A percentile compares a stretch with the other conserved stretches of the same genome.
Conservation (phyloP, 2,113 vertebrate species). For the Leucopsar rothschildi region DNA sequence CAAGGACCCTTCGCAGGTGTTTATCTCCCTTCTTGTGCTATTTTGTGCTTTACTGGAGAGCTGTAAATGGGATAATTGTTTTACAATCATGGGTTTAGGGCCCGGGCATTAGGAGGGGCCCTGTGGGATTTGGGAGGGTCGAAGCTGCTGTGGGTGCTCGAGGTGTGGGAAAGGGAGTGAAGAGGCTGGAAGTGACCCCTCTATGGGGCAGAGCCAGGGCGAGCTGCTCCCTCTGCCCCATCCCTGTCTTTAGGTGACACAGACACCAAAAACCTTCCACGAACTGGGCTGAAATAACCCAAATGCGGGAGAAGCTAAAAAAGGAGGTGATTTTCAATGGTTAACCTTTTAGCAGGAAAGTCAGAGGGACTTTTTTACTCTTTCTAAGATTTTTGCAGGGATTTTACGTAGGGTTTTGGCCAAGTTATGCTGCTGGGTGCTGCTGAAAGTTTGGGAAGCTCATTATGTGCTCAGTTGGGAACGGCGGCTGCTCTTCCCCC, state of each 20-base stretch:
- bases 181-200: neutral
- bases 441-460: neutral
- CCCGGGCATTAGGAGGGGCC: neutral
- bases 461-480: rapidly evolving
- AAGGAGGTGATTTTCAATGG: rapidly evolving
- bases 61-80: conserved; percentile 3
- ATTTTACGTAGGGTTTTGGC: neutral
- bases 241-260: rapidly evolving
- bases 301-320: neutral
- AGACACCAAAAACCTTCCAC: rapidly evolving
- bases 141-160: neutral
- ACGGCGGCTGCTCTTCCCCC: neutral
- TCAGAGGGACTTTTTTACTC: rapidly evolving
- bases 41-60: neutral
- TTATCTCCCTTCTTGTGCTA: neutral
- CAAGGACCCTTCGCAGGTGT: neutral
- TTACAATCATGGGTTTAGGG: neutral
- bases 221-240: neutral
- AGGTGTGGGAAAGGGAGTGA: neutral
- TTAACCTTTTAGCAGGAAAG: neutral
- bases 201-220: rapidly evolving
- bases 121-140: neutral
- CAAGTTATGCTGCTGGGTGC: neutral
- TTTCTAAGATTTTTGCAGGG: neutral
- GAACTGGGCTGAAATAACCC: neutral